Percentiles rank a stretch among this genome's conserved stretches.
These are phyloP conservation scores for Rhizomys pruinosus DNA, from an alignment of 2,113 vertebrate genomes.

Conservation along the genomic window DNA sequence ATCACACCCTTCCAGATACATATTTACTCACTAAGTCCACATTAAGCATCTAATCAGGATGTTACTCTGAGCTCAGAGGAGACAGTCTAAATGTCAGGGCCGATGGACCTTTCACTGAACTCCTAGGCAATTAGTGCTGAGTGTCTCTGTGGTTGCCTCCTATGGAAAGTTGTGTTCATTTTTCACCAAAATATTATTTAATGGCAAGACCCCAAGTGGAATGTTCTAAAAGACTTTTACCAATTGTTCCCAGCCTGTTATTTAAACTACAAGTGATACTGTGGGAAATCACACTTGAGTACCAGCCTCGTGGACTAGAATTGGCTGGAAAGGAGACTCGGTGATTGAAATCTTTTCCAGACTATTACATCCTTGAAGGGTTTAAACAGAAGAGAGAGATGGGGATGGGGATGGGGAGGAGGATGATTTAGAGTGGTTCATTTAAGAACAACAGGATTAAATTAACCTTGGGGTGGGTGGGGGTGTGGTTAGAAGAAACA, in stretches of 20 bases:
- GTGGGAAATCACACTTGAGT: conserved; percentile 59
- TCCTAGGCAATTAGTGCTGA: conserved; percentile 71
- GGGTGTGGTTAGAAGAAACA: background rate
- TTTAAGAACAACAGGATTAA: conserved; percentile 75
- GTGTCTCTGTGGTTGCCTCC: conserved; percentile 55
- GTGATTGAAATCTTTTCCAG: conserved; percentile 76
- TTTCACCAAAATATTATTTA: conserved; percentile 73
- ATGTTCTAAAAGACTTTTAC: conserved; percentile 73
- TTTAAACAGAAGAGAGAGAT: conserved; percentile 63
- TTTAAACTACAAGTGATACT: conserved; percentile 76
- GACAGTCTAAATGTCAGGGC: conserved; percentile 50
- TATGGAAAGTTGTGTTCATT: conserved; percentile 46
- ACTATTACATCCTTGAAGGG: conserved; percentile 69
- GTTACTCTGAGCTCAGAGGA: conserved; percentile 39
- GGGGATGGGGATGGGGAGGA: conserved; percentile 52
- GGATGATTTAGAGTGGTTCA: conserved; percentile 67
- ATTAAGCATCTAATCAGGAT: conserved; percentile 23
- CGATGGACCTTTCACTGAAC: conserved; percentile 62
- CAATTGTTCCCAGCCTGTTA: conserved; percentile 63
- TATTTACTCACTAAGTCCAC: conserved; percentile 57
- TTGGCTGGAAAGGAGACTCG: conserved; percentile 47
- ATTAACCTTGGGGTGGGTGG: conserved; percentile 68
- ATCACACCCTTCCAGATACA: conserved; percentile 37
- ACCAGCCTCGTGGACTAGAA: conserved; percentile 17
- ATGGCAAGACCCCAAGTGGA: conserved; percentile 62